Percentiles rank a stretch among this genome's conserved stretches.
These are phyloP conservation scores for Ptyas mucosa DNA, from an alignment of 2,113 vertebrate species.

Conservation along the genomic window DNA sequence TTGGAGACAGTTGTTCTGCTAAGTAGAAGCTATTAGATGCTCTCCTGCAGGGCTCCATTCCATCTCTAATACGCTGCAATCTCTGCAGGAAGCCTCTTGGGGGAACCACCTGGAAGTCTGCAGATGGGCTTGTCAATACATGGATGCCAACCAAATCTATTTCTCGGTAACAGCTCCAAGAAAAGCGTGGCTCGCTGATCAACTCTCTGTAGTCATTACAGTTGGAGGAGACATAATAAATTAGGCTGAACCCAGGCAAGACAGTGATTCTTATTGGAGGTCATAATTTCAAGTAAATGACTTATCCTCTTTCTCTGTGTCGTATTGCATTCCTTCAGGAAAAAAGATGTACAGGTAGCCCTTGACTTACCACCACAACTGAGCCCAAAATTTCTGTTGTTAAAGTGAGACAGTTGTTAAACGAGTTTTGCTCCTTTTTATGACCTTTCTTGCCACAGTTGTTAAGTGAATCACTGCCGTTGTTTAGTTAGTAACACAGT, in stretches of 20 bases:
- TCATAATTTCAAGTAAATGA: neutral
- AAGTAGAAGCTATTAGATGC: neutral
- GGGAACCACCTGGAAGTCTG: neutral
- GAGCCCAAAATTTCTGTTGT: neutral
- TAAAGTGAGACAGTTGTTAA: neutral
- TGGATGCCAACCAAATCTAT: neutral
- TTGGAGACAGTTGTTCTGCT: neutral
- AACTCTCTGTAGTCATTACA: neutral
- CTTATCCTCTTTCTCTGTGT: neutral
- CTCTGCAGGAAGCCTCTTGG: neutral
- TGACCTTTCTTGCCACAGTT: neutral
- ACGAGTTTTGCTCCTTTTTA: neutral
- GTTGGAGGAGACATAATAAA: neutral
- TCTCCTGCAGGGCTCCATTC: neutral
- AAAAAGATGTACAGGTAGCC: neutral
- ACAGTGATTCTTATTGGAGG: neutral
- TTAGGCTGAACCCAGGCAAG: neutral
- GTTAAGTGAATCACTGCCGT: neutral
- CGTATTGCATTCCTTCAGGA: neutral
- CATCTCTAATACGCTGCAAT: neutral
- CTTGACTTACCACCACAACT: neutral
- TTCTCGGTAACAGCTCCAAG: neutral
- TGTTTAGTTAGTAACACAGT: neutral
- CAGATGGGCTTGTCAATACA: neutral
- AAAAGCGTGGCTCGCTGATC: neutral